Evolutionary conservation across 2,888 invertebrate genomes (phyloP), one percentile per base, ranked within the genome.

Genomic region (Camptogramma bilineatum): DNA sequence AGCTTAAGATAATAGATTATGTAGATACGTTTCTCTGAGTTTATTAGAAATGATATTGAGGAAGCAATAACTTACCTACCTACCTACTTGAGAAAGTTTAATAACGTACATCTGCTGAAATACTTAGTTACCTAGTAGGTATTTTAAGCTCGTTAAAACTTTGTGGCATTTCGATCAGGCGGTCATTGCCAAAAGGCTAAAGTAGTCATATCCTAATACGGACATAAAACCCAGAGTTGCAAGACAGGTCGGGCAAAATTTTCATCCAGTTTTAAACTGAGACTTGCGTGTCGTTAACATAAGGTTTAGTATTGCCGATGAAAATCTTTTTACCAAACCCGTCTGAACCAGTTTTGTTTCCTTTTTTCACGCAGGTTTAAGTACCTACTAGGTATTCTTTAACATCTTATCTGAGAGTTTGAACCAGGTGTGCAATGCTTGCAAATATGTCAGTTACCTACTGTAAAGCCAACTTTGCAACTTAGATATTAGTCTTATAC

Each of bases 141-240:
- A n/a, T n/a, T n/a, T 44, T 62, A 57, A 50, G 39, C 52, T 64
- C 21, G 8, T 47, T 44, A 62, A 54, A 70, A 74, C 65, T 77
- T 77, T 78, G 78, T 77, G 80, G 77, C 80, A 80, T 82, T 84
- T 81, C 75, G 76, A 83, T 84, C 77, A 84, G 84, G 86, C 85
- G 88, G 90, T 89, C 90, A 89, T 88, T 90, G 87, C 89, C 92
- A 90, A 93, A 92, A 90, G 83, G 79, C 82, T 83, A 79, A 88
- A 84, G 85, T 84, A 76, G 91, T 83, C 81, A 80, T 87, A 86
- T 85, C 92, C 92, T 86, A 90, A 85, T 89, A 88, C 81, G 91
- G 91, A 73, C 76, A 83, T 86, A 89, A 90, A 87, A 85, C 85
- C 82, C 76, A 72, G 78, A 83, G 80, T 81, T 80, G 80, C 81